Percentiles rank a stretch among this genome's conserved stretches.
These are phyloP conservation scores for Caligus rogercresseyi DNA, from an alignment of 1,140 invertebrate genomes.

Conservation along the genomic window DNA sequence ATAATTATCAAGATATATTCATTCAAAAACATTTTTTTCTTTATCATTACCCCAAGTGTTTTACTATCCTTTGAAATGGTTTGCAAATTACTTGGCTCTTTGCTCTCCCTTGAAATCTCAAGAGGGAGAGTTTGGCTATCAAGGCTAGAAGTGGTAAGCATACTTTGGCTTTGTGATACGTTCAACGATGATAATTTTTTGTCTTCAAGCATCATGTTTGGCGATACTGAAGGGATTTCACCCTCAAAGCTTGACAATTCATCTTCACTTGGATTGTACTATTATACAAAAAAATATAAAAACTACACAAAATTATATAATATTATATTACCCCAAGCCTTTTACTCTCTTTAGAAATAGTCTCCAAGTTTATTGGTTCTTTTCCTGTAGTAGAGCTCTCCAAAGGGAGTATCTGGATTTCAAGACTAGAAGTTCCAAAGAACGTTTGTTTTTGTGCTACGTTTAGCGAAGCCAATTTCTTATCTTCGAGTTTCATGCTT, in stretches of 20 bases:
- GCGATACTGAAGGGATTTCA: background rate
- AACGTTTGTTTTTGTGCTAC: background rate
- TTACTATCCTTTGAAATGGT: background rate
- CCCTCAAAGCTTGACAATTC: background rate
- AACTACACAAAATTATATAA: background rate
- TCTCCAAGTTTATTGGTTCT: background rate
- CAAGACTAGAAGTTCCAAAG: background rate
- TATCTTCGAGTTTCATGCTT: background rate
- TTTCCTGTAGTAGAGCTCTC: background rate
- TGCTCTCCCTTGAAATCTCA: background rate
- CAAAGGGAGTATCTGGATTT: background rate
- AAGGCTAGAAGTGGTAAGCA: background rate
- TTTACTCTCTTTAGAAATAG: background rate
- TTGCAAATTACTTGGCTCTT: background rate
- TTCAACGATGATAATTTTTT: background rate
- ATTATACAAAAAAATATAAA: background rate
- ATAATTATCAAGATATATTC: background rate
- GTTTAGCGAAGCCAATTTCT: background rate
- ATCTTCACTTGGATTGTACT: background rate
- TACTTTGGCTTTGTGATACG: background rate
- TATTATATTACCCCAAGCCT: background rate
- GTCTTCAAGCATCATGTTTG: background rate
- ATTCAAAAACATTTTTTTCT: background rate
- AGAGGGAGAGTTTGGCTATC: background rate
- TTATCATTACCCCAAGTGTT: background rate